These are phyloP conservation scores for Steinernema hermaphroditum DNA, from an alignment of 2,888 invertebrate genomes.

Conservation along the genomic window DNA sequence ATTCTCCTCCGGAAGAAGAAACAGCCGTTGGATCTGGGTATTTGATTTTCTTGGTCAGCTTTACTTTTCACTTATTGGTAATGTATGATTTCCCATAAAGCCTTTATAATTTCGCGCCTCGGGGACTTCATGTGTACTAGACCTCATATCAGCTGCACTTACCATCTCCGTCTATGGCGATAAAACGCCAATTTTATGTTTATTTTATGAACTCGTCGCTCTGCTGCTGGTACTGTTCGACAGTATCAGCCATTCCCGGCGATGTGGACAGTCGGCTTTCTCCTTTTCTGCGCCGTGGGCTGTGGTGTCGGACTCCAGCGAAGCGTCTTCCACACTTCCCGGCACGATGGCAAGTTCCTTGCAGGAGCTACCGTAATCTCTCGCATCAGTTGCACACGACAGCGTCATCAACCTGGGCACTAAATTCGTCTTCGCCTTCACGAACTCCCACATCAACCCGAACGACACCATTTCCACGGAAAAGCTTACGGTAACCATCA, in stretches of 20 bases:
- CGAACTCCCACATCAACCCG: constrained; percentile 4
- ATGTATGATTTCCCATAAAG: no score
- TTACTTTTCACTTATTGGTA: no score
- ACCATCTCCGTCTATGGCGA: no score
- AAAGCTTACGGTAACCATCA: not conserved
- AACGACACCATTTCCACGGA: not conserved
- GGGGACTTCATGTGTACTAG: no score
- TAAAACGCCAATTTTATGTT: not conserved
- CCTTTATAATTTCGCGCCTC: no score
- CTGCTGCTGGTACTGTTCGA: not conserved
- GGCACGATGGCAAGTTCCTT: constrained; percentile 8
- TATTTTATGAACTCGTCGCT: not conserved
- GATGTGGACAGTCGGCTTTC: not conserved
- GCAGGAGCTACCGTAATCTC: no score
- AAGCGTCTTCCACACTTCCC: not conserved
- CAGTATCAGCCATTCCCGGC: not conserved
- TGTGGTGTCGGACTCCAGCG: not conserved
- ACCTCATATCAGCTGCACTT: no score
- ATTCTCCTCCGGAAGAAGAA: no score
- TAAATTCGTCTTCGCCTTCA: constrained; percentile 15
- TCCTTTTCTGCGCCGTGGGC: not conserved
- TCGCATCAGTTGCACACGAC: constrained; percentile 17
- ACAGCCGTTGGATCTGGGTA: no score
- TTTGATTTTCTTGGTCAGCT: no score
- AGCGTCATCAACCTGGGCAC: constrained; percentile 6